These are phyloP conservation scores for Pollenia angustigena DNA, from an alignment of 2,888 invertebrate genomes.

Conservation along the genomic window DNA sequence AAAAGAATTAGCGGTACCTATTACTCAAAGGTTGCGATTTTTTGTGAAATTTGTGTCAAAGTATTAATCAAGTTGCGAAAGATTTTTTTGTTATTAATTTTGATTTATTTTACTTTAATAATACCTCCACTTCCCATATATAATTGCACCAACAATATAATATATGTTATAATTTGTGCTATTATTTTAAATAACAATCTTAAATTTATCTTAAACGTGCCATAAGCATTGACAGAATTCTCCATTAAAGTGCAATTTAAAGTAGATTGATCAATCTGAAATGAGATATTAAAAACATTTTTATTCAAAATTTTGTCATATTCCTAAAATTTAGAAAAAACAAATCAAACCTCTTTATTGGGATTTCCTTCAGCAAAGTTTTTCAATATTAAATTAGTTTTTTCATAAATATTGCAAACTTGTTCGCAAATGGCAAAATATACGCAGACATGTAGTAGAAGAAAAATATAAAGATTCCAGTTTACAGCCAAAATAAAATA, in stretches of 20 bases:
- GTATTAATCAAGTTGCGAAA: too few species aligned
- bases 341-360: constrained; percentile 17
- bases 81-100: too few species aligned
- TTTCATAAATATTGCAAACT: background rate
- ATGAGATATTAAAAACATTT: background rate
- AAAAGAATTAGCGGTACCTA: too few species aligned
- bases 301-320: too few species aligned
- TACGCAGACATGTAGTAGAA: constrained; percentile 16
- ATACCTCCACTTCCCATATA: background rate
- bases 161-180: constrained; percentile 19
- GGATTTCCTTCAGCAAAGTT: background rate
- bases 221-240: background rate
- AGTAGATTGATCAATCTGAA: constrained; percentile 36
- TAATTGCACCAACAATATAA: constrained; percentile 20
- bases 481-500: too few species aligned
- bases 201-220: constrained; percentile 24
- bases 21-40: too few species aligned
- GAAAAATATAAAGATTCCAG: background rate
- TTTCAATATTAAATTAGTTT: background rate
- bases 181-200: constrained; percentile 25
- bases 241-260: background rate
- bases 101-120: too few species aligned
- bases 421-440: constrained; percentile 29
- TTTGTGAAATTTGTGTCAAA: too few species aligned
- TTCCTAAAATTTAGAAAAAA: background rate